Percentiles rank a stretch among this genome's conserved stretches.
Conservation (phyloP, 2,113 vertebrate genomes). For the Indicator maculatus region DNA sequence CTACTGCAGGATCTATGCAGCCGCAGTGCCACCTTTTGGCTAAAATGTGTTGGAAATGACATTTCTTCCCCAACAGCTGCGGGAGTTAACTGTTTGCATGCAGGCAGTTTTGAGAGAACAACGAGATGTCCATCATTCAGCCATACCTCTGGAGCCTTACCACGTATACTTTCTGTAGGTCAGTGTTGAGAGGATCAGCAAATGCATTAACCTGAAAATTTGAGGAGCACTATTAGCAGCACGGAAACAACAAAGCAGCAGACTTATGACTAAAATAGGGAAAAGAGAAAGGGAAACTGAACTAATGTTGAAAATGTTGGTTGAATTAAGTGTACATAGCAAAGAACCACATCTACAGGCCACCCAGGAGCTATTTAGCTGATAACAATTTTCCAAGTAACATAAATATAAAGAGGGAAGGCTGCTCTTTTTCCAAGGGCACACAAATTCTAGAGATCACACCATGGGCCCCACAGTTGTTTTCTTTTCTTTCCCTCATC, state of each 20-base stretch:
- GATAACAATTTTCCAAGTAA: neutral
- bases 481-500: neutral
- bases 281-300: neutral
- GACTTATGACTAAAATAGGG: neutral
- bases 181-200: neutral
- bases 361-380: neutral
- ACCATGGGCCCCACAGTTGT: neutral
- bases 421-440: neutral
- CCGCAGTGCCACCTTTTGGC: conserved; percentile 81
- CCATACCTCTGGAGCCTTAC: neutral
- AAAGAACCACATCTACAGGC: neutral
- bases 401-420: neutral
- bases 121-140: rapidly evolving
- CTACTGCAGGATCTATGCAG: conserved; percentile 35
- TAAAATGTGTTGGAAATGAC: conserved; percentile 21
- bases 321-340: neutral
- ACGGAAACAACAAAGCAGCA: neutral
- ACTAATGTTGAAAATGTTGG: neutral
- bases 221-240: neutral
- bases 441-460: neutral
- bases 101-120: neutral
- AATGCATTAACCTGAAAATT: neutral
- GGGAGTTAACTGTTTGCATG: neutral
- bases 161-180: neutral
- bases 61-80: neutral